These are phyloP conservation scores for Lepus americanus DNA, from an alignment of 2,113 vertebrate genomes.

Conservation along the genomic window DNA sequence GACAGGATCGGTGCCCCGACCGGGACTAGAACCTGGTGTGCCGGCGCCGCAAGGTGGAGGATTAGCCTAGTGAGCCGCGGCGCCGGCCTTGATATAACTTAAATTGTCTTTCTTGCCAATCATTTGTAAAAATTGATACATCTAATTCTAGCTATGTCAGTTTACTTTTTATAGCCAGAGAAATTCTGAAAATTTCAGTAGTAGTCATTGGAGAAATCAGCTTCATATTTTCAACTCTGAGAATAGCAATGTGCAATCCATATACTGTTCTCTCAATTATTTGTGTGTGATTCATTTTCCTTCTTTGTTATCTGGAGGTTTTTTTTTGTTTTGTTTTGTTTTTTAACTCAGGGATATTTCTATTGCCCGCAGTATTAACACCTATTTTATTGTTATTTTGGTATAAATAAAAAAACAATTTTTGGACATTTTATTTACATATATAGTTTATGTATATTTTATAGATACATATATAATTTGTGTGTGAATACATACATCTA, in stretches of 20 bases:
- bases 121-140: slow-evolving; percentile 22
- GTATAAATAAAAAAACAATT: not conserved
- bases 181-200: not conserved
- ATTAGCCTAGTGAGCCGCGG: too few relatives aligned
- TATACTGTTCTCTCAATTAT: slow-evolving; percentile 3
- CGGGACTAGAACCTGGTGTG: too few relatives aligned
- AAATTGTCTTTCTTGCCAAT: not conserved
- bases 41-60: too few relatives aligned
- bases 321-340: not conserved
- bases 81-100: not conserved
- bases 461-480: not conserved
- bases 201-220: not conserved
- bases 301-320: not conserved
- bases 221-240: slow-evolving; percentile 23
- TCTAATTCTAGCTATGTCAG: not conserved
- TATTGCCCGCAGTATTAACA: slow-evolving; percentile 46
- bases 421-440: not conserved
- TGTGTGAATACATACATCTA: not conserved
- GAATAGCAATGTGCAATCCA: not conserved
- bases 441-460: not conserved
- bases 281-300: not conserved
- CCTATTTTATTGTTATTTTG: not conserved
- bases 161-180: not conserved
- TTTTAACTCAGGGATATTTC: not conserved
- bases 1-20: too few relatives aligned